Evolutionary conservation across 2,797 vertebrate genomes (phyloP).

Genomic region (Sebastes matsubarae): DNA sequence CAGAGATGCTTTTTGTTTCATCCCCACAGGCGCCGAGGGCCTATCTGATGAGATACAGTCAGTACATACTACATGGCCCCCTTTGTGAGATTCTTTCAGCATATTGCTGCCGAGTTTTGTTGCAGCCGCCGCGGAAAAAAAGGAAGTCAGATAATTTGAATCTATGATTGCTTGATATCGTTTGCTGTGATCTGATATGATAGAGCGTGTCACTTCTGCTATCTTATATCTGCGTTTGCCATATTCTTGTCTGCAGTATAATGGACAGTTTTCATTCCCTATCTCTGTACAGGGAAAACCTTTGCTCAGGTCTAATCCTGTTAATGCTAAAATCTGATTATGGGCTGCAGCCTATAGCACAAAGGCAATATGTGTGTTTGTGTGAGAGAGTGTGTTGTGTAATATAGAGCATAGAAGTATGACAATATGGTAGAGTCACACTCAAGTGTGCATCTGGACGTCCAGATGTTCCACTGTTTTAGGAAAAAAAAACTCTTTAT

Average conservation of each 20-base stretch:
- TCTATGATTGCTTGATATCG: constrained; percentile 59
- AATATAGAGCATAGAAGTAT: neutral
- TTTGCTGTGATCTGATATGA: constrained; percentile 58
- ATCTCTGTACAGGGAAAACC: constrained; percentile 51
- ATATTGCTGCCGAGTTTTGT: constrained; percentile 15
- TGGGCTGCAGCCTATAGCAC: constrained; percentile 43
- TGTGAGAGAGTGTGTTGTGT: neutral
- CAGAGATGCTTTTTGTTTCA: constrained; percentile 51
- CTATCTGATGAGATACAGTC: constrained; percentile 41
- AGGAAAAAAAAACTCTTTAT: neutral
- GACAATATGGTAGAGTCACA: neutral
- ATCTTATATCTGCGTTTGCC: constrained; percentile 61
- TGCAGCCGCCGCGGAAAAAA: neutral
- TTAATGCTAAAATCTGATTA: constrained; percentile 76
- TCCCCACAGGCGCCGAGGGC: constrained; percentile 39
- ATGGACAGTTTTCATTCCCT: constrained; percentile 67
- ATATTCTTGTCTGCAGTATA: constrained; percentile 48
- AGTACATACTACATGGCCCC: neutral
- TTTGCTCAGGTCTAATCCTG: constrained; percentile 72
- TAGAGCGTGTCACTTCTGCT: constrained; percentile 51
- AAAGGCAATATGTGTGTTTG: constrained; percentile 38
- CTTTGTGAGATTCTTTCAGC: constrained; percentile 37
- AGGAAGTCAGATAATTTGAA: constrained; percentile 44
- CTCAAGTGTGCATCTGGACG: neutral
- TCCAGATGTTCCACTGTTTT: neutral